Conservation (phyloP, 2,113 vertebrate species). For the Corythornis cristatus region DNA sequence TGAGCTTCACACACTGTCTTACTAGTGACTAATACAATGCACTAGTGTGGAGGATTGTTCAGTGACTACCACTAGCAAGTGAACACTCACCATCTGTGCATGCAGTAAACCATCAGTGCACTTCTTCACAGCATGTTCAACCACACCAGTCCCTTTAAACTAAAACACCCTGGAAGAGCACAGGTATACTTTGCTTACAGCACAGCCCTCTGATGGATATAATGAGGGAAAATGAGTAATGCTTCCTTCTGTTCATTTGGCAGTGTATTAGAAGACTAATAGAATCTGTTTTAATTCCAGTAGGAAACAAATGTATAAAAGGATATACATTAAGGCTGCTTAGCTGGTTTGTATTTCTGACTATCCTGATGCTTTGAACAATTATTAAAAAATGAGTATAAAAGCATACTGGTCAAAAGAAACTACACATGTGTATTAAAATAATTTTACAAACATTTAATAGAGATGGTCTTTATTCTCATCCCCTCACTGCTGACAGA, state of each 20-base stretch:
- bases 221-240: neutral
- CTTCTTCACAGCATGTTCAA: neutral
- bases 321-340: neutral
- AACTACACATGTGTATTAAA: neutral
- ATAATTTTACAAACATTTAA: neutral
- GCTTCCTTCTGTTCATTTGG: constrained; percentile 21
- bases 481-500: neutral
- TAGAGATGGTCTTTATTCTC: neutral
- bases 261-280: neutral
- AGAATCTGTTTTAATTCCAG: neutral
- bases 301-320: neutral
- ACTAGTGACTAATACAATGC: neutral
- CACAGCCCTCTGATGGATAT: neutral
- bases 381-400: neutral
- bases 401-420: neutral
- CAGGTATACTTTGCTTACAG: neutral
- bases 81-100: rapidly evolving
- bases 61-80: neutral
- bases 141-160: neutral
- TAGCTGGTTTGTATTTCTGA: neutral
- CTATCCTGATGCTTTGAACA: neutral
- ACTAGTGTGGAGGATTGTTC: neutral
- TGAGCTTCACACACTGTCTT: neutral
- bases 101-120: neutral
- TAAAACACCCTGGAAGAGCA: neutral